Evolutionary conservation across 2,888 invertebrate species (phyloP).

Genomic region (Chirona hameri): DNA sequence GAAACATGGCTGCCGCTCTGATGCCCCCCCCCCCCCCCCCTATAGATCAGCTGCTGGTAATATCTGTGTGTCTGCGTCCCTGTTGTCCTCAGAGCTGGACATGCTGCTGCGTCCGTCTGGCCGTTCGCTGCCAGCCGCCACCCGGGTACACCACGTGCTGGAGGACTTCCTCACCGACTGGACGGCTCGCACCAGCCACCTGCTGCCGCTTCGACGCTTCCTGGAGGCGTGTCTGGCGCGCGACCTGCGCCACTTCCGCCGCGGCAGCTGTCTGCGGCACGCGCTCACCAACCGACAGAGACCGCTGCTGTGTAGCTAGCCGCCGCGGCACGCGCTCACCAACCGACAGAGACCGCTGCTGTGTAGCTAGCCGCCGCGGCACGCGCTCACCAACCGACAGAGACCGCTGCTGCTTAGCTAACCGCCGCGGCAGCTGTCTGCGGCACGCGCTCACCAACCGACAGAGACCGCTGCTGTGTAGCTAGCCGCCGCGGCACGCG

Average conservation of each 20-base stretch:
- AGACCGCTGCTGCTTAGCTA: too few species aligned
- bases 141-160: slow-evolving; percentile 48
- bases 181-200: slow-evolving; percentile 47
- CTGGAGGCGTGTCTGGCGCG: slow-evolving; percentile 42
- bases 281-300: slow-evolving; percentile 41
- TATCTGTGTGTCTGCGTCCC: background rate
- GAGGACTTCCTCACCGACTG: slow-evolving; percentile 51
- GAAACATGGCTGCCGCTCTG: too few species aligned
- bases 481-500: too few species aligned
- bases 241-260: slow-evolving; percentile 45
- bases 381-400: too few species aligned
- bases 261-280: slow-evolving; percentile 45
- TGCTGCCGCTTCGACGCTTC: slow-evolving; percentile 47
- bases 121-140: slow-evolving; percentile 45
- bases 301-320: slow-evolving; percentile 34
- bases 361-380: too few species aligned
- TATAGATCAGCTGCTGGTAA: too few species aligned
- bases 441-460: too few species aligned
- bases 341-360: too few species aligned
- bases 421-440: too few species aligned
- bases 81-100: slow-evolving; percentile 38
- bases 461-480: too few species aligned
- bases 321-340: too few species aligned
- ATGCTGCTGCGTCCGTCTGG: slow-evolving; percentile 39
- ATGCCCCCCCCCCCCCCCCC: too few species aligned